Base-by-base conservation (phyloP, 2,113 vertebrate species). In the Cebidichthys violaceus region DNA sequence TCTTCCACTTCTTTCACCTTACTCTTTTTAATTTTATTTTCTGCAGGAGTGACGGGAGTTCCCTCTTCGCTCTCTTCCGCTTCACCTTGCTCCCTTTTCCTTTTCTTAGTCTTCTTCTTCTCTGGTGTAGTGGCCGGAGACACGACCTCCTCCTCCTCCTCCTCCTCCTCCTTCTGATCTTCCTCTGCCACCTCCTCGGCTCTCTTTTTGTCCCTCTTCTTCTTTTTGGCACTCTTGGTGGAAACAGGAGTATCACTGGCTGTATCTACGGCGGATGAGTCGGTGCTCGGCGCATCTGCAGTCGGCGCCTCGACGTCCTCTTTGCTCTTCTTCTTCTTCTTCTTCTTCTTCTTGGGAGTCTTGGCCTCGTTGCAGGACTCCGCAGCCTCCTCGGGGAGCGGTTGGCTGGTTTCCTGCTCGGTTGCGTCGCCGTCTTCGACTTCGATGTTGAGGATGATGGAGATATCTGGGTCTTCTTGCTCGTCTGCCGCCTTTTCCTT, bases 61-160 rank as follows among this genome's bases (percentile, higher is more conserved):
- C 11, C 62, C 24, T 75, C 85, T 0, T 77, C 54, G 1, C 75
- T 55, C 47, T 81, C 75, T 4, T 81, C 74, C 3, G 15, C 79
- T 20, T 85, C 82, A 0, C 83, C 79, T 24, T 1, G 68, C 61
- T 73, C 73, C 22, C 31, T 70, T 76, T 87, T 93, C 72, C 88
- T 92, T 71, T 91, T 93, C 79, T 91, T 92, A 1, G 76, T 89
- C 70, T 86, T 89, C 75, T 85, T 88, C 67, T 50, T 84, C 41
- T 71, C 70, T 29, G 77, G 31, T 50, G 77, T 31, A 62, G 64
- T 35, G 20, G 15, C 45, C 37, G 45, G 73, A 75, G 70, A 10
- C 0, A 1, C 17, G 1, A 33, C 64, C 75, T 61, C 10, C 2
- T 74, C 70, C 4, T 72, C 39, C 57, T 62, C 24, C 14, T 68